These are phyloP conservation scores for Spinibarbus caldwelli DNA, from an alignment of 2,797 vertebrate genomes.

Conservation along the genomic window DNA sequence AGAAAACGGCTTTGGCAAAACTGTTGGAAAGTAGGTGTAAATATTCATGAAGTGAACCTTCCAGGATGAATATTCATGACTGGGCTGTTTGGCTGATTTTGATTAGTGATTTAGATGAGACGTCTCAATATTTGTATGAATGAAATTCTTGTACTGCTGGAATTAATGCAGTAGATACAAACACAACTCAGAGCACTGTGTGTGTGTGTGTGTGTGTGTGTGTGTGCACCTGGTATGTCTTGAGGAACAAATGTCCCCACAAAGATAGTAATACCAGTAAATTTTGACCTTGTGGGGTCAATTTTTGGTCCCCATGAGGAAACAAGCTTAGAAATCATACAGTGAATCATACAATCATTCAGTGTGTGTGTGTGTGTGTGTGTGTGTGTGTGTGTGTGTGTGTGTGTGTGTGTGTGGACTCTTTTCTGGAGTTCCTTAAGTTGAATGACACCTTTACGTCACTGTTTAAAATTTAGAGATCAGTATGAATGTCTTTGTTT, in stretches of 20 bases:
- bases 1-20: constrained; percentile 7
- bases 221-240: too few relatives aligned
- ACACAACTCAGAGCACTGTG: not conserved
- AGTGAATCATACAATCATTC: too few relatives aligned
- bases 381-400: not conserved
- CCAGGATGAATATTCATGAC: constrained; percentile 11
- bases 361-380: too few relatives aligned
- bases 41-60: constrained; percentile 30
- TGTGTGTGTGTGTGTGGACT: not conserved
- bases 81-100: not conserved
- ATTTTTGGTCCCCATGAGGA: too few relatives aligned
- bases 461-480: not conserved
- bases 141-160: not conserved
- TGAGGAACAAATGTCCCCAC: too few relatives aligned
- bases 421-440: too few relatives aligned
- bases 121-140: not conserved
- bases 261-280: not conserved
- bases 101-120: not conserved
- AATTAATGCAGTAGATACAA: not conserved
- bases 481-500: not conserved
- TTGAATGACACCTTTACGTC: not conserved
- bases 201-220: not conserved
- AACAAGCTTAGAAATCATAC: too few relatives aligned
- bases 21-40: constrained; percentile 4
- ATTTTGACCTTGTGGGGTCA: not conserved